Evolutionary conservation across 2,113 vertebrate species (phyloP).

Genomic region (Poicephalus meyeri): DNA sequence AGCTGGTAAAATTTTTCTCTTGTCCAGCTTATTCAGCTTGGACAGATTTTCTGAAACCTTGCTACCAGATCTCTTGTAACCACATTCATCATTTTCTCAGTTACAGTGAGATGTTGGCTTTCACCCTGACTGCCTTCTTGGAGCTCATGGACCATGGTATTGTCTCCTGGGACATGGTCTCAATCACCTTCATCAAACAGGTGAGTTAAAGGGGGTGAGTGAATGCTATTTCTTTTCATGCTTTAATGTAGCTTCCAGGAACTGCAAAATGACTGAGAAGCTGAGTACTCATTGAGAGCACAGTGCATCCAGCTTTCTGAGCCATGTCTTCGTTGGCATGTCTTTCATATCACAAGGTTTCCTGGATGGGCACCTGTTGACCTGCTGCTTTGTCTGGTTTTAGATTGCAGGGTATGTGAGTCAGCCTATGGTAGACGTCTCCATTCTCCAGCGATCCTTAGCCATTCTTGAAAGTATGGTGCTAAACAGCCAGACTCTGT

Average conservation of each 20-base stretch:
- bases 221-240: background rate
- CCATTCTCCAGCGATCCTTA: conserved; percentile 94
- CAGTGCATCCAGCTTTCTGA: background rate
- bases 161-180: conserved; percentile 97
- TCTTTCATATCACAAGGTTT: background rate
- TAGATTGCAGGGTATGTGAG: conserved; percentile 97
- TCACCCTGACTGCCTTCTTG: conserved; percentile 97
- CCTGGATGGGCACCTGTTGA: background rate
- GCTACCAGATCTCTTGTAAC: background rate
- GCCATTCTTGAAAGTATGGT: conserved; percentile 99
- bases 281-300: background rate
- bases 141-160: conserved; percentile 99
- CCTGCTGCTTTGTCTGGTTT: background rate
- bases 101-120: conserved; percentile 98
- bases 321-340: background rate
- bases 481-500: conserved; percentile 96
- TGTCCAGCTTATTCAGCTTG: background rate
- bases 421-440: conserved; percentile 95
- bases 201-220: conserved; percentile 60
- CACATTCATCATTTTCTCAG: conserved; percentile 64
- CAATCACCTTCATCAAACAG: conserved; percentile 97
- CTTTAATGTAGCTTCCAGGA: background rate
- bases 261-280: background rate
- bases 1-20: background rate
- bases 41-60: background rate